Conservation (phyloP, 2,888 invertebrate genomes). For the Stenichneumon culpator region DNA sequence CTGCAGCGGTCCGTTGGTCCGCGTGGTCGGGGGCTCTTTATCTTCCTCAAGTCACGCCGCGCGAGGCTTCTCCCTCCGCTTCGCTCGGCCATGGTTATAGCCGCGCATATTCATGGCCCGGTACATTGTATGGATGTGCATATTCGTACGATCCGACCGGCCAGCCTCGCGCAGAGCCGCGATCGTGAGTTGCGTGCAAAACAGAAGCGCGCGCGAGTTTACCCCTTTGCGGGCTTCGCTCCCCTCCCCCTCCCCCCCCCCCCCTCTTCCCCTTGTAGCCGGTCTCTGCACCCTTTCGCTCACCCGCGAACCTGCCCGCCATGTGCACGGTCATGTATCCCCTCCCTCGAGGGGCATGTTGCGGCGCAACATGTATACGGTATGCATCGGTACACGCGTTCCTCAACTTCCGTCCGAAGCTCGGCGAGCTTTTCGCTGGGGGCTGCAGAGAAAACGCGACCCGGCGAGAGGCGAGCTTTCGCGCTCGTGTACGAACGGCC, state of each 20-base stretch:
- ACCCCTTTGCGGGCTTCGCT: conserved; percentile 44
- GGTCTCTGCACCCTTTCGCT: conserved; percentile 19
- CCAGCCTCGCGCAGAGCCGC: conserved; percentile 23
- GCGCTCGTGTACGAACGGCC: conserved; percentile 46
- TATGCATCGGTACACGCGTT: conserved; percentile 48
- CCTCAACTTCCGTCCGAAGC: conserved; percentile 39
- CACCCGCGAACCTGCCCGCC: conserved; percentile 19
- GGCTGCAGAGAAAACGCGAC: conserved; percentile 24
- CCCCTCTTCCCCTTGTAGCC: not conserved
- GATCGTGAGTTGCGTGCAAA: conserved; percentile 65
- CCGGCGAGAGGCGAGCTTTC: conserved; percentile 14
- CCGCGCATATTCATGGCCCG: not conserved
- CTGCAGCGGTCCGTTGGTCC: conserved; percentile 34
- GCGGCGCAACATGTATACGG: conserved; percentile 23
- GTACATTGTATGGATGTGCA: conserved; percentile 18
- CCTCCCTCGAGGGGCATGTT: conserved; percentile 26
- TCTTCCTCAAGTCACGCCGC: conserved; percentile 34
- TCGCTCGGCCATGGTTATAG: conserved; percentile 1
- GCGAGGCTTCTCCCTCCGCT: conserved; percentile 6
- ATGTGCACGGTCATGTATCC: conserved; percentile 44
- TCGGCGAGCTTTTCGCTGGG: conserved; percentile 33
- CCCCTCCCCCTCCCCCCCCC: not conserved
- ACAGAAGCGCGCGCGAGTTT: conserved; percentile 52
- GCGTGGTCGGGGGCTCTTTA: conserved; percentile 20
- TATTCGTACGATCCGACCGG: conserved; percentile 36